A percentile compares a stretch with the other conserved stretches of the same genome.
Conservation (phyloP, 1,140 invertebrate species). For the Drosophila ercepeae region DNA sequence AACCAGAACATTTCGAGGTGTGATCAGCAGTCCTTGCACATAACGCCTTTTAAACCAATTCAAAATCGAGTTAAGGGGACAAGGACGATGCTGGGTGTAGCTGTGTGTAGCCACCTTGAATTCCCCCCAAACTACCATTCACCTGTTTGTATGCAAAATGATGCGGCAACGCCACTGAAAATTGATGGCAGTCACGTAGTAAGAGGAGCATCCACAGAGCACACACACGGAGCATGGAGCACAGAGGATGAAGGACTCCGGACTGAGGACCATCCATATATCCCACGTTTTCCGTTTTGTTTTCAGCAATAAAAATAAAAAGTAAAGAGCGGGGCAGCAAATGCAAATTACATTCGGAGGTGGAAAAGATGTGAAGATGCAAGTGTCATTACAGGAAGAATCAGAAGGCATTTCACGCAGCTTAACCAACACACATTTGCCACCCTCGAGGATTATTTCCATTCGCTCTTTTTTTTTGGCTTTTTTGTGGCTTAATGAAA, state of each 20-base stretch:
- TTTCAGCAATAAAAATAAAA: constrained; percentile 56
- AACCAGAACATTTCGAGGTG: constrained; percentile 45
- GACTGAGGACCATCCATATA: not conserved
- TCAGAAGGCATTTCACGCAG: constrained; percentile 60
- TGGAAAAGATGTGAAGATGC: constrained; percentile 49
- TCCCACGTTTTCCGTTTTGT: constrained; percentile 24
- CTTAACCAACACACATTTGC: constrained; percentile 42
- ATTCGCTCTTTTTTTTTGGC: constrained; percentile 7
- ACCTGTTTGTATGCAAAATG: constrained; percentile 80
- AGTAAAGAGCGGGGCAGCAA: constrained; percentile 23
- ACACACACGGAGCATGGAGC: constrained; percentile 6
- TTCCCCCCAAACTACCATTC: constrained; percentile 26
- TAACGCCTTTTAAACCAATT: constrained; percentile 74
- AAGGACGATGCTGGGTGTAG: constrained; percentile 34
- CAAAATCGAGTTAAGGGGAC: constrained; percentile 77
- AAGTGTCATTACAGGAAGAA: constrained; percentile 57
- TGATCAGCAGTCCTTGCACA: constrained; percentile 69
- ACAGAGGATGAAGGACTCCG: not conserved
- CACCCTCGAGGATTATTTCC: constrained; percentile 31
- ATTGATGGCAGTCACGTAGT: constrained; percentile 81
- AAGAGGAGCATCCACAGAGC: constrained; percentile 36
- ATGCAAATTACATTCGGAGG: constrained; percentile 56
- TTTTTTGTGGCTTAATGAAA: constrained; percentile 40
- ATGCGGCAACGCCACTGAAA: constrained; percentile 77
- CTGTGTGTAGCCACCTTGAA: constrained; percentile 3